These are phyloP conservation scores for Burhinus oedicnemus DNA, from an alignment of 2,113 vertebrate genomes.

Conservation along the genomic window DNA sequence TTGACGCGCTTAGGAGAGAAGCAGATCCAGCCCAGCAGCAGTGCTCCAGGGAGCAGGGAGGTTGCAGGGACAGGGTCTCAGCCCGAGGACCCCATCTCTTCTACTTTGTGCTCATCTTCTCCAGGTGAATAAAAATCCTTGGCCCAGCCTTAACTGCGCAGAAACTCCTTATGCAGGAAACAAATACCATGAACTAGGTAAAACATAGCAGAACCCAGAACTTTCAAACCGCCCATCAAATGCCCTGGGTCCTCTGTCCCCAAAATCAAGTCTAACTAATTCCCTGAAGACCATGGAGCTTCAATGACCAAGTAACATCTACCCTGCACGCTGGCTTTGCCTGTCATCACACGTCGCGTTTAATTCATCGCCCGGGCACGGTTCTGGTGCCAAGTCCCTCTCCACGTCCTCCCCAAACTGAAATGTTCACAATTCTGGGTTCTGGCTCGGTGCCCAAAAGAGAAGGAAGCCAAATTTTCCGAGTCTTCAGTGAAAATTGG, in stretches of 20 bases:
- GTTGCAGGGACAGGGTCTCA: too few relatives aligned
- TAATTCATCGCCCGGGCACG: background rate
- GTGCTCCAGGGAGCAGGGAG: background rate
- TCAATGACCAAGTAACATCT: background rate
- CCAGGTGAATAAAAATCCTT: background rate
- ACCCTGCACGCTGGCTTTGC: background rate
- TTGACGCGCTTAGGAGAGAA: background rate
- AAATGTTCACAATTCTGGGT: background rate
- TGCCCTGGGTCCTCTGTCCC: background rate
- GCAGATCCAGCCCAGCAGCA: background rate
- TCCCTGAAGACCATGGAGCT: background rate
- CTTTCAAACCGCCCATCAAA: background rate
- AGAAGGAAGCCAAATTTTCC: background rate
- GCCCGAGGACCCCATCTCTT: background rate
- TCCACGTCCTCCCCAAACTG: background rate
- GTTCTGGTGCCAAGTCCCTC: background rate
- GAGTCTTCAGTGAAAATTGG: background rate
- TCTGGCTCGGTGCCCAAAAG: background rate
- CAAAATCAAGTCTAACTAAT: background rate
- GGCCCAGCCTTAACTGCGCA: background rate
- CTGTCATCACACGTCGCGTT: accelerated
- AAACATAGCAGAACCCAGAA: background rate
- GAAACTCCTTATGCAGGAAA: background rate
- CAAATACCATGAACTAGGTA: background rate
- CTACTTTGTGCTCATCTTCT: background rate